These are phyloP conservation scores for Bubo scandiacus DNA, from an alignment of 2,113 vertebrate species.

Conservation along the genomic window DNA sequence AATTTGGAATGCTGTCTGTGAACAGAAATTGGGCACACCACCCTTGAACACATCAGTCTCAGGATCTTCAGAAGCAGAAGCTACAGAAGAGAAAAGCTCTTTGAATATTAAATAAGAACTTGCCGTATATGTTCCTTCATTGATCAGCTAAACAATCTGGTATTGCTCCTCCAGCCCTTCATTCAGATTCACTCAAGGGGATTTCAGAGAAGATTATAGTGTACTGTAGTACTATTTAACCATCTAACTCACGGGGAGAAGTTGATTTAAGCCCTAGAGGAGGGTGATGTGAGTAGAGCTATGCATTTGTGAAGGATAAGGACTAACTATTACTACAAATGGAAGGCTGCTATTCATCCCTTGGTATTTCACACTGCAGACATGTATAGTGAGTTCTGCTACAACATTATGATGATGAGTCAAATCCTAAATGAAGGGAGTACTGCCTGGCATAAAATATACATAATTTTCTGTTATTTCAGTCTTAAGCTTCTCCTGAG, in stretches of 20 bases:
- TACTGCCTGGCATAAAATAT: not conserved
- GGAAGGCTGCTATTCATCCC: not conserved
- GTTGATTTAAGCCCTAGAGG: not conserved
- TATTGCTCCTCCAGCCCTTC: not conserved
- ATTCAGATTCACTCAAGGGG: not conserved
- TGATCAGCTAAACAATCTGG: not conserved
- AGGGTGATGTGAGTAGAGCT: not conserved
- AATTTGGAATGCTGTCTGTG: not conserved
- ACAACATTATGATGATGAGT: not conserved
- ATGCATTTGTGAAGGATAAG: not conserved
- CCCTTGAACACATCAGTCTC: not conserved
- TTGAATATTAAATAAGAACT: not conserved
- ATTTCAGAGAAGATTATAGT: not conserved
- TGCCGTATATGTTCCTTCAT: not conserved
- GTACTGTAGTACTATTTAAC: not conserved
- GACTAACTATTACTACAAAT: not conserved
- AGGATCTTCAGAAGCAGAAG: not conserved
- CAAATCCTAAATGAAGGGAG: not conserved
- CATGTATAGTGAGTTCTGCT: not conserved
- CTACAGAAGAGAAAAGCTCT: not conserved
- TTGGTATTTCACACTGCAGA: not conserved
- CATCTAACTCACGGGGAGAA: not conserved
- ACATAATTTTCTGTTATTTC: not conserved
- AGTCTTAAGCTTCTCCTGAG: not conserved
- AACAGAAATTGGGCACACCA: not conserved